Evolutionary conservation across 35 echinoderm and acorn worm genomes (phyloP).

Genomic region (Chiridota heheva): DNA sequence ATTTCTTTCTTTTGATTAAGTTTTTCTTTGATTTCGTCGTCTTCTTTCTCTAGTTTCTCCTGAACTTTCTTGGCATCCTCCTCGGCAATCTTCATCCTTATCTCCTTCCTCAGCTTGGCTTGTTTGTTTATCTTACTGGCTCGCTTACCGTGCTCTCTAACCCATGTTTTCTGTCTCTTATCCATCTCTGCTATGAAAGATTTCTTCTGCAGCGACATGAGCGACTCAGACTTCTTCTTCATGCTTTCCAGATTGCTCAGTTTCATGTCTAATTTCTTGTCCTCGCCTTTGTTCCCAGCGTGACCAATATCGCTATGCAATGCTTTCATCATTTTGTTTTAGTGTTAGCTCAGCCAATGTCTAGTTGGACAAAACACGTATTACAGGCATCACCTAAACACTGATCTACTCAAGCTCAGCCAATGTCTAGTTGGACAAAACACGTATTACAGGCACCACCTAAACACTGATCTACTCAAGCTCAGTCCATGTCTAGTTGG

Average conservation of each 20-base stretch:
- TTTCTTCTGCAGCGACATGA: conserved; percentile 29
- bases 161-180: conserved; percentile 31
- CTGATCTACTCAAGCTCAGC: too few species aligned
- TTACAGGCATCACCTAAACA: too few species aligned
- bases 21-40: conserved; percentile 30
- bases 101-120: conserved; percentile 30
- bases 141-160: not conserved
- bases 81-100: not conserved
- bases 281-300: conserved; percentile 32
- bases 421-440: too few species aligned
- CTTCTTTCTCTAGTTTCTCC: conserved; percentile 22
- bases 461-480: too few species aligned
- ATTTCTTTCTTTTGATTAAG: not conserved
- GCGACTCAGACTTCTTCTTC: conserved; percentile 5
- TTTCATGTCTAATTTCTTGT: conserved; percentile 33
- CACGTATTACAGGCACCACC: too few species aligned
- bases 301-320: conserved; percentile 33
- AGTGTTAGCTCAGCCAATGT: too few species aligned
- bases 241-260: conserved; percentile 13
- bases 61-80: not conserved
- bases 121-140: conserved; percentile 15
- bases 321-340: conserved; percentile 5
- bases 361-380: too few species aligned
- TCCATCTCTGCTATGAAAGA: conserved; percentile 18
- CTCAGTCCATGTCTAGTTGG: too few species aligned